These are phyloP conservation scores for Melolontha melolontha DNA, from an alignment of 2,888 invertebrate species.

Conservation along the genomic window DNA sequence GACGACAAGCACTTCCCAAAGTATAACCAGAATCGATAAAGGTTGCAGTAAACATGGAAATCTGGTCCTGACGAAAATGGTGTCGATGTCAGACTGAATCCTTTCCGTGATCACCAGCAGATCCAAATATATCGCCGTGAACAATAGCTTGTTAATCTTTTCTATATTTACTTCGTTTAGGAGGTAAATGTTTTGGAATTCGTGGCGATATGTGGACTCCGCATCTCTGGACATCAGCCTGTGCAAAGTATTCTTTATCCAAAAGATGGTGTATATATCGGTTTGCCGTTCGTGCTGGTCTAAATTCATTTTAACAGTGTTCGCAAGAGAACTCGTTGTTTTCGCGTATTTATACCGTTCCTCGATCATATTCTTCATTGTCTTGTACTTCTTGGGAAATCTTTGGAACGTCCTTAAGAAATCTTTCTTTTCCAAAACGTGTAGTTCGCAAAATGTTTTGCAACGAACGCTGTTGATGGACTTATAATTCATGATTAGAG, in stretches of 20 bases:
- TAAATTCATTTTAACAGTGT: slow-evolving; percentile 8
- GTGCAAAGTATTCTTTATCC: slow-evolving; percentile 48
- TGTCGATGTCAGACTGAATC: slow-evolving; percentile 44
- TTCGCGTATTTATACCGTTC: slow-evolving; percentile 42
- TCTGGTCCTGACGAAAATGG: slow-evolving; percentile 44
- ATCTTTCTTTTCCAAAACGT: slow-evolving; percentile 34
- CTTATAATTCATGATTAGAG: slow-evolving; percentile 58
- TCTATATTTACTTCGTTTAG: slow-evolving; percentile 43
- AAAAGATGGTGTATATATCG: slow-evolving; percentile 44
- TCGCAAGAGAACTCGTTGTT: slow-evolving; percentile 29
- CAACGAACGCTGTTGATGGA: slow-evolving; percentile 41
- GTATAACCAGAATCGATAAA: slow-evolving; percentile 39
- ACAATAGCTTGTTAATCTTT: slow-evolving; percentile 42
- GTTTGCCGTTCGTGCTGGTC: slow-evolving; percentile 22
- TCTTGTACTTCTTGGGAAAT: slow-evolving; percentile 34
- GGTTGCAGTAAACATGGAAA: slow-evolving; percentile 48
- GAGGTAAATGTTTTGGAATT: slow-evolving; percentile 48
- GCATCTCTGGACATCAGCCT: slow-evolving; percentile 46
- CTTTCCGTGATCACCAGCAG: slow-evolving; percentile 48
- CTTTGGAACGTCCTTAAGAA: slow-evolving; percentile 29
- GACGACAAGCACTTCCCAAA: slow-evolving; percentile 45
- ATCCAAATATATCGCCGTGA: slow-evolving; percentile 46
- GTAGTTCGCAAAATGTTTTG: slow-evolving; percentile 41
- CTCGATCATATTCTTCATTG: slow-evolving; percentile 20
- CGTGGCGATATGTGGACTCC: slow-evolving; percentile 42